Evolutionary conservation across 2,888 invertebrate species (phyloP), one percentile per base, ranked within the genome.

Genomic region (Agonopterix alstromeriana): DNA sequence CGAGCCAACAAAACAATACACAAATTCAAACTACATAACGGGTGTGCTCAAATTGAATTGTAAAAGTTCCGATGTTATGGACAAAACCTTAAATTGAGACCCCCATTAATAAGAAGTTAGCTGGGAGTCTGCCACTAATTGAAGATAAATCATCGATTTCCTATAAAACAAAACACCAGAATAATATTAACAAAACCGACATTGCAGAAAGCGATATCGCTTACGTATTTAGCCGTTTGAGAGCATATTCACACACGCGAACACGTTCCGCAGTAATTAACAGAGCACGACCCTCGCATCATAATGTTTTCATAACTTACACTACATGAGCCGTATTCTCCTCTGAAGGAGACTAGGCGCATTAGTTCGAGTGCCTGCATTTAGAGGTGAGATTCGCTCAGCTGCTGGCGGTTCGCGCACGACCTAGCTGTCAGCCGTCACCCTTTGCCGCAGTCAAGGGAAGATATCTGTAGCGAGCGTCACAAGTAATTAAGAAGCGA

Each of bases 401-500:
- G 27, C 27, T 5, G 27, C 27, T 27, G 27, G 27, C 27, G 5
- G 27, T 27, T 27, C 11, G 41, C 11, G 42, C 42, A 42, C 42
- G 42, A 42, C 10, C 42, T 42, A 42, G 12, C 42, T 38, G 38
- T 38, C 38, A 38, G 38, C 38, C 60, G 62, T 70, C 71, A 73
- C 74, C 76, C 74, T 42, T 75, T 71, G 69, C 70, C 70, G 66
- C 65, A 27, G 27, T 60, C 57, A 54, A 66, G 64, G 67, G 65
- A 71, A 72, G 70, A 74, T 77, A 77, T 79, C 75, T 76, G 71
- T 76, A 73, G 65, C 70, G 55, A 67, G 62, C 74, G 77, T 77
- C 77, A 75, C 78, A 70, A 78, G 83, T 82, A 83, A 85, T 84
- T 82, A 82, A 79, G 82, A 77, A 80, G 66, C 78, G 74, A 70